Evolutionary conservation across 1,140 invertebrate genomes (phyloP).

Genomic region (Pseudachorutes palmiensis): DNA sequence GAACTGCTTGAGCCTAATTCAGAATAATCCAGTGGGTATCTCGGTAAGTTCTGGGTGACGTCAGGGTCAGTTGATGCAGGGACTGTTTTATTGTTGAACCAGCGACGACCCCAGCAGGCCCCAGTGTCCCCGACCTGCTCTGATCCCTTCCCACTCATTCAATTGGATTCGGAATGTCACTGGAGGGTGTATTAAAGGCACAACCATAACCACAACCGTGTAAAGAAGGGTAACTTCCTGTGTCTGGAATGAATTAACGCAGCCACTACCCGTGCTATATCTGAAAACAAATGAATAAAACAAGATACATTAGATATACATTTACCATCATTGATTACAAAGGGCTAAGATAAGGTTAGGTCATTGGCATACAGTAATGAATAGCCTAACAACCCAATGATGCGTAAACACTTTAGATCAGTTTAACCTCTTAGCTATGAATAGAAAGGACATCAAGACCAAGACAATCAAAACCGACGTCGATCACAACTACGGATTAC

Average conservation of each 20-base stretch:
- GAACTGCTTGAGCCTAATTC: not conserved
- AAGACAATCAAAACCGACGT: not conserved
- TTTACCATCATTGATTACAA: not conserved
- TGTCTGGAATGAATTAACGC: too few relatives aligned
- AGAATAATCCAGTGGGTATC: not conserved
- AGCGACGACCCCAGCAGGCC: not conserved
- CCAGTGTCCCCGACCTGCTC: conserved; percentile 1
- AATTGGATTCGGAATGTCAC: not conserved
- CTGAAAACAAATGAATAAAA: too few relatives aligned
- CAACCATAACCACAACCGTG: conserved; percentile 10
- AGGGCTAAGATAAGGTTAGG: too few relatives aligned
- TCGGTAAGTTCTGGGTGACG: not conserved
- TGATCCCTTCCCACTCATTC: not conserved
- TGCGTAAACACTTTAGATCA: too few relatives aligned
- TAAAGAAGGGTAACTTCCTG: too few relatives aligned
- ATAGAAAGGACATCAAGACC: not conserved
- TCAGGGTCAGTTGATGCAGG: not conserved
- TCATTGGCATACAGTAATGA: too few relatives aligned
- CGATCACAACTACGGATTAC: not conserved
- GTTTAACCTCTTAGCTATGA: not conserved
- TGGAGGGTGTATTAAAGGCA: not conserved
- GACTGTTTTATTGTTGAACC: not conserved
- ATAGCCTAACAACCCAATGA: too few relatives aligned
- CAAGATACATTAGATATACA: not conserved
- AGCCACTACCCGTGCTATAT: too few relatives aligned